Base-by-base conservation (phyloP, 1,140 invertebrate species). In the Zaprionus davidi region DNA sequence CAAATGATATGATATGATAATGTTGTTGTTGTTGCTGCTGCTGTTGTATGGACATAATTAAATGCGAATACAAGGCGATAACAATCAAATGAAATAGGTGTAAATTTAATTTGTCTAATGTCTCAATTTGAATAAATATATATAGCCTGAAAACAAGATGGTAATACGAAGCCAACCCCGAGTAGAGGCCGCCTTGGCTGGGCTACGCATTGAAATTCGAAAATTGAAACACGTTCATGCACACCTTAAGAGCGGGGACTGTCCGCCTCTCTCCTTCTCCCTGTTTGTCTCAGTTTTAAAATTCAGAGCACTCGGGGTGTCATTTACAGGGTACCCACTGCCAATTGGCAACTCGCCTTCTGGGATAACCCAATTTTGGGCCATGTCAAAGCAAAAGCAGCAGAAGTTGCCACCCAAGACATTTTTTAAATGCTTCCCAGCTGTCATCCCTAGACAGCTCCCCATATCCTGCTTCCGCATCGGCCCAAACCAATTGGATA, bases 41-140 rank as follows among this genome's bases (percentile, higher is more conserved):
- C 49, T 65, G 17, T 44, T 36, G 28, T 62, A 51, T 51, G 49
- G 28, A 46, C 49, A 81, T 82, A 88, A 90, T 90, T 88, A 88
- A 88, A 73, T 88, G 84, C 64, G 65, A 68, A 88, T 74, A 85
- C 81, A 73, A 75, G 76, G 72, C 76, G 86, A 90, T 84, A 91
- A 91, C 90, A 91, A 90, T 91, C 88, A 91, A 83, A 76, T 77
- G 85, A 72, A 86, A 83, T 81, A 91, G 82, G 90, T 91, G 90
- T 86, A 91, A 83, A 91, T 91, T 91, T 90, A 91, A 91, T 91
- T 91, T 86, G 90, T 91, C 82, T 91, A 91, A 91, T 91, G 90
- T 91, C 90, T 91, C 85, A 90, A 91, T 91, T 91, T 91, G 84
- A 91, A 91, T 90, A 91, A 88, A 91, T 81, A 76, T 70, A 91